Evolutionary conservation across 2,797 vertebrate genomes (phyloP).

Genomic region (Rhabdophis nuchalis): DNA sequence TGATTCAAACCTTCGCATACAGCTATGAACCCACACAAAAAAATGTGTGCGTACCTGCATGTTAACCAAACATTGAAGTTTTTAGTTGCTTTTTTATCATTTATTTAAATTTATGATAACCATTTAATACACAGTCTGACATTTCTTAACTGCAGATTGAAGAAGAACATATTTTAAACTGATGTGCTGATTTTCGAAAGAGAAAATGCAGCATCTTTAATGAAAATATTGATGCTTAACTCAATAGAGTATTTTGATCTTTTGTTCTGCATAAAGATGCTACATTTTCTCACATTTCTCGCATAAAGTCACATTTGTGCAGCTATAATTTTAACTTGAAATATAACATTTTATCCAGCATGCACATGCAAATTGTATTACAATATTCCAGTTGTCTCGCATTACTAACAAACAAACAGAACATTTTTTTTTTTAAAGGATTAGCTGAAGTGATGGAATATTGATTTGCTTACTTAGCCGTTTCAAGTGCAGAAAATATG

Average conservation of each 20-base stretch:
- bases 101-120: not conserved
- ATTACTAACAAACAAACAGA: not conserved
- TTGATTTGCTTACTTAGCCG: not conserved
- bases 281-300: not conserved
- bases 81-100: not conserved
- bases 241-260: not conserved
- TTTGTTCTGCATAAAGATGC: not conserved
- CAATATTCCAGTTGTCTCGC: not conserved
- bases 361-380: not conserved
- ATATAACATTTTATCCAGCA: not conserved
- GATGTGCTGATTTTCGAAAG: not conserved
- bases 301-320: not conserved
- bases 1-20: not conserved
- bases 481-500: not conserved
- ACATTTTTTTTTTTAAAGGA: not conserved
- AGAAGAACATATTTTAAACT: not conserved
- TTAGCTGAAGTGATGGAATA: not conserved
- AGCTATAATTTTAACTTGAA: not conserved
- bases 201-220: not conserved
- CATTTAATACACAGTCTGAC: not conserved
- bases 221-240: not conserved
- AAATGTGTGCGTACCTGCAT: not conserved
- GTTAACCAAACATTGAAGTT: not conserved
- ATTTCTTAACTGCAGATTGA: not conserved
- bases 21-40: not conserved